phyloP scores from a whole-genome alignment of 2,797 vertebrate genomes.

The Betta splendens region DNA sequence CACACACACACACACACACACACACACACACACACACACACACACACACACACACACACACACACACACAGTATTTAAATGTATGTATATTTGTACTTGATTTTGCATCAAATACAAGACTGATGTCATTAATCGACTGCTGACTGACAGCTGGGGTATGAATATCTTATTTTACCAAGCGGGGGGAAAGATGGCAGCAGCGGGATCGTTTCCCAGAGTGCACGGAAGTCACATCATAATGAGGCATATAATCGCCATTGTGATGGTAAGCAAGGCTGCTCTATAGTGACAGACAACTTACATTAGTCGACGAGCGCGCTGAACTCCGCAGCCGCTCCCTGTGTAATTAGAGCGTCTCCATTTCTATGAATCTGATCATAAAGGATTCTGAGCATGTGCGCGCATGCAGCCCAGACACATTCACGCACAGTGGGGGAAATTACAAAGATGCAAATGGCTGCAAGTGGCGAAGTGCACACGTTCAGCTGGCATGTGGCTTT shows the following conservation, averaged over 20 bases:
- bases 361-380: constrained; percentile 14
- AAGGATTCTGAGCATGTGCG: not conserved
- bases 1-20: not conserved
- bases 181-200: not conserved
- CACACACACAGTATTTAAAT: no score
- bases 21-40: not conserved
- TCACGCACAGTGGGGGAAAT: constrained; percentile 1
- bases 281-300: constrained; percentile 9
- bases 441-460: constrained; percentile 8
- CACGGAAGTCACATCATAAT: constrained; percentile 26
- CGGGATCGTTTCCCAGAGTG: constrained; percentile 19
- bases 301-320: constrained; percentile 19
- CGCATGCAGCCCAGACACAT: not conserved
- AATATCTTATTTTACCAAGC: constrained; percentile 6
- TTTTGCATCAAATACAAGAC: not conserved
- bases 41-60: not conserved
- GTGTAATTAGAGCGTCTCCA: constrained; percentile 6
- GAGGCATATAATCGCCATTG: constrained; percentile 32
- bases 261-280: constrained; percentile 19
- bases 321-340: constrained; percentile 1
- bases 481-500: no score
- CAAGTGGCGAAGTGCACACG: no score
- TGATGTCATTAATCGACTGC: constrained; percentile 10
- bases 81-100: not conserved
- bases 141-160: constrained; percentile 2